These are phyloP conservation scores for Ophiodon elongatus DNA, from an alignment of 2,113 vertebrate genomes.

Conservation along the genomic window DNA sequence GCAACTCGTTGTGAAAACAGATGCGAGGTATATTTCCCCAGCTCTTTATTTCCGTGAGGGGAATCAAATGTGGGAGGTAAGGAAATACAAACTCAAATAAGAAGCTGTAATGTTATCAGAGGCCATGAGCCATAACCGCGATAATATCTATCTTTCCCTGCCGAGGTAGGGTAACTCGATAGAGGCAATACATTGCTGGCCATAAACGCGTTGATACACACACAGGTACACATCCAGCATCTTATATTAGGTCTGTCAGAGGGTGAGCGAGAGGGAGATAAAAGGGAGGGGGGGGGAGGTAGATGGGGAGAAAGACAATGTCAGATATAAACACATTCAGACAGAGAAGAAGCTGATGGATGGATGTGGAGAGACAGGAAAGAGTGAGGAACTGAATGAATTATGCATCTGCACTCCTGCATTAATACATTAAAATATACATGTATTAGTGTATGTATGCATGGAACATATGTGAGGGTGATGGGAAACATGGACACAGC, in stretches of 20 bases:
- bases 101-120: constrained; percentile 76
- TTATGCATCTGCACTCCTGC: constrained; percentile 18
- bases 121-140: constrained; percentile 68
- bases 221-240: constrained; percentile 79
- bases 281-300: constrained; percentile 15
- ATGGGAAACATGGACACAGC: constrained; percentile 23
- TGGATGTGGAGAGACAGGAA: constrained; percentile 5
- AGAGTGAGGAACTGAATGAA: constrained; percentile 22
- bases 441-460: background rate
- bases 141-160: constrained; percentile 75
- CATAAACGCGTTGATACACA: constrained; percentile 63
- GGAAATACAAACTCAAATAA: constrained; percentile 78
- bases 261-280: constrained; percentile 13
- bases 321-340: constrained; percentile 35
- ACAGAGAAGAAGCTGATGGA: constrained; percentile 41
- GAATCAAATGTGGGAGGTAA: constrained; percentile 63
- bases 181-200: constrained; percentile 68
- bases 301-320: constrained; percentile 26
- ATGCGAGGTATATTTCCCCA: constrained; percentile 41
- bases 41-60: constrained; percentile 57
- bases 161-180: constrained; percentile 69
- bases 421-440: constrained; percentile 35
- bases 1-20: constrained; percentile 52
- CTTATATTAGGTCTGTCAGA: constrained; percentile 74
- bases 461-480: background rate